phyloP scores from a whole-genome alignment of 2,113 vertebrate genomes.

The Columba janthina region DNA sequence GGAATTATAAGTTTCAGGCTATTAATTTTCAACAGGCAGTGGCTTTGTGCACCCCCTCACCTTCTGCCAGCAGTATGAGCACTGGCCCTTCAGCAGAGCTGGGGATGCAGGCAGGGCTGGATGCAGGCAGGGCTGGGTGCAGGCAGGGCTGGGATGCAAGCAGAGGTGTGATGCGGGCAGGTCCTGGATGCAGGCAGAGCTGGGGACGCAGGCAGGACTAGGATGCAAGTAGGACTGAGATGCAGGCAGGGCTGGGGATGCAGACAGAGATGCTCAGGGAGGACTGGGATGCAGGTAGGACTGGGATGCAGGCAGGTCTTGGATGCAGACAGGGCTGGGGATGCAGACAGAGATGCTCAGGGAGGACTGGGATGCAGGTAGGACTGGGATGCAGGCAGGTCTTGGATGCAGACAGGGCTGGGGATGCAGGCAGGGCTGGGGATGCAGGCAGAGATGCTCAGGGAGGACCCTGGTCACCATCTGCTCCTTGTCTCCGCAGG shows the following conservation, averaged over 20 bases:
- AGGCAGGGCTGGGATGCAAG: too few species aligned
- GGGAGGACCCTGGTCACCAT: background rate
- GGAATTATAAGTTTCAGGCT: constrained; percentile 18
- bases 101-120: background rate
- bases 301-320: too few species aligned
- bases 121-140: too few species aligned
- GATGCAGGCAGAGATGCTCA: background rate
- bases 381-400: too few species aligned
- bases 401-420: too few species aligned
- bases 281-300: too few species aligned
- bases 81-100: background rate
- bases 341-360: background rate
- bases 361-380: background rate
- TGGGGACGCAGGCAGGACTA: too few species aligned
- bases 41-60: background rate
- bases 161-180: too few species aligned
- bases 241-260: too few species aligned
- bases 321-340: background rate
- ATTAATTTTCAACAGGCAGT: background rate
- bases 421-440: background rate
- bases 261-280: too few species aligned
- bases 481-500: background rate
- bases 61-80: background rate
- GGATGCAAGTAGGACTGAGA: too few species aligned
- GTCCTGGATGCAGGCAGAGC: too few species aligned